A percentile compares a stretch with the other conserved stretches of the same genome.
These are phyloP conservation scores for Ptychobarbus kaznakovi DNA, from an alignment of 2,797 vertebrate species.

Conservation along the genomic window DNA sequence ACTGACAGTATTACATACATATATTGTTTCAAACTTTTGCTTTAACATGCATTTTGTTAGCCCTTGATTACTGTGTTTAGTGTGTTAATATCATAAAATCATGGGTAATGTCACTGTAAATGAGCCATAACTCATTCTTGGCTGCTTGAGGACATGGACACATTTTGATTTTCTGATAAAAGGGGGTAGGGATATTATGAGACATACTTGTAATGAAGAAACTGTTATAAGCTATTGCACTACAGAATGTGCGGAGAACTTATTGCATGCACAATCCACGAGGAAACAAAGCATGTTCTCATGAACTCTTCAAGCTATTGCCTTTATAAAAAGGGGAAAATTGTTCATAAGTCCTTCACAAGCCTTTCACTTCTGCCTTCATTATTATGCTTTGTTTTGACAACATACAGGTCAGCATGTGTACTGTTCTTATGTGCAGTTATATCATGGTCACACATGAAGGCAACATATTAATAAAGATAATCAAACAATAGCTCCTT, in stretches of 20 bases:
- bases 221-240: background rate
- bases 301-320: background rate
- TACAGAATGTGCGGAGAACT: background rate
- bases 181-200: background rate
- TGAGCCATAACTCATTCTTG: slow-evolving; percentile 18
- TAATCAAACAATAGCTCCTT: slow-evolving; percentile 3
- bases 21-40: background rate
- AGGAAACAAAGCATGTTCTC: background rate
- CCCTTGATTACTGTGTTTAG: background rate
- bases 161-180: background rate
- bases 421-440: background rate
- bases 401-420: background rate
- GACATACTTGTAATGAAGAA: background rate
- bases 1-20: background rate
- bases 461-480: background rate
- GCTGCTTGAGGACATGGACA: background rate
- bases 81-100: background rate
- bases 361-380: slow-evolving; percentile 8
- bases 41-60: background rate
- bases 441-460: background rate
- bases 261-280: background rate
- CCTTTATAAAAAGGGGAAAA: background rate
- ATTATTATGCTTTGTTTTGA: slow-evolving; percentile 27
- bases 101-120: slow-evolving; percentile 9
- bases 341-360: background rate